Evolutionary conservation across 2,113 vertebrate species (phyloP).

Genomic region (Xiphophorus maculatus): DNA sequence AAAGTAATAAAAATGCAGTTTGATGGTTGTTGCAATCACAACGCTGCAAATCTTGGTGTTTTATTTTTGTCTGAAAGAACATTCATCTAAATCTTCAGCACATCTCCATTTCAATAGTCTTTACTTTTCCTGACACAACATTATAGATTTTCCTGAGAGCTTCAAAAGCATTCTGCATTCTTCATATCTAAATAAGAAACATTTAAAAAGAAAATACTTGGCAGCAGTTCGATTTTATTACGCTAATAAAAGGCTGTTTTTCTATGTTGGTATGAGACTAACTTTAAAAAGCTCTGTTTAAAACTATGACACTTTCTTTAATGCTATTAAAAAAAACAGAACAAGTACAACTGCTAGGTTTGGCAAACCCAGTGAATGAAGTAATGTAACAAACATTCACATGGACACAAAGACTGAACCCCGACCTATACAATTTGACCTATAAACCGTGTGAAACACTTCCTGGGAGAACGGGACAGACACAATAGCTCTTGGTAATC

Average conservation of each 20-base stretch:
- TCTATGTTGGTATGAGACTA: too few species aligned
- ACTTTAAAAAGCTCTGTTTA: background rate
- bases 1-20: background rate
- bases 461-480: constrained; percentile 59
- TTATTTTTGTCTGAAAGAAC: background rate
- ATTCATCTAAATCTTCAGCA: background rate
- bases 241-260: too few species aligned
- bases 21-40: background rate
- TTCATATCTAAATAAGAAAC: too few species aligned
- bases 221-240: too few species aligned
- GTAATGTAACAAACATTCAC: constrained; percentile 34
- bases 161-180: too few species aligned
- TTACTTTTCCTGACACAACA: background rate
- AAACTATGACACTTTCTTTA: background rate
- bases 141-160: too few species aligned
- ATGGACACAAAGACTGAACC: constrained; percentile 46
- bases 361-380: constrained; percentile 1
- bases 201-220: too few species aligned
- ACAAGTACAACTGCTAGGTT: constrained; percentile 7
- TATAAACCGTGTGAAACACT: constrained; percentile 69
- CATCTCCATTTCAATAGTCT: background rate
- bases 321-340: background rate
- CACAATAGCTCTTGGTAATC: constrained; percentile 68
- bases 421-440: constrained; percentile 64
- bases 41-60: background rate